These are phyloP conservation scores for Trachythela sp. DNA, from an alignment of 64 coral and sea anemone species.

Conservation along the genomic window DNA sequence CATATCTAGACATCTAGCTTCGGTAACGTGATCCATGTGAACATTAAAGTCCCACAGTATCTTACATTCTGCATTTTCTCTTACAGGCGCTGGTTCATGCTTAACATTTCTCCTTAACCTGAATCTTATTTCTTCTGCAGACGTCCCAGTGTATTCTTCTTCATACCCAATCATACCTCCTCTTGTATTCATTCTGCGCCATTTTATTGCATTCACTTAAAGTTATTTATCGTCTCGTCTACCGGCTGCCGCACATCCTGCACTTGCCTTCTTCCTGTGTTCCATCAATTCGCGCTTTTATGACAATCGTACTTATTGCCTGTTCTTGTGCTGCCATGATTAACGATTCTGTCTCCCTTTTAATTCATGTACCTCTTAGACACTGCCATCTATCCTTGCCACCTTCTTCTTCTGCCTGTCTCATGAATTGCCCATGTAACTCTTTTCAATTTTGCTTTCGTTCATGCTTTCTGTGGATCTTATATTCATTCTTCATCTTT, in stretches of 20 bases:
- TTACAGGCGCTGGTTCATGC: background rate
- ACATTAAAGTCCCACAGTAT: background rate
- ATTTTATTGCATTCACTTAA: constrained; percentile 31
- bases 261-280: background rate
- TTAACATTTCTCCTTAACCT: constrained; percentile 1
- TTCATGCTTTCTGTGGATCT: background rate
- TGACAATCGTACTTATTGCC: constrained; percentile 20
- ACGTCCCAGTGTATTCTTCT: constrained; percentile 23
- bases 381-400: constrained; percentile 32
- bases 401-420: background rate
- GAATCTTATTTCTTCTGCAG: constrained; percentile 12
- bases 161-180: constrained; percentile 27
- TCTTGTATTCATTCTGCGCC: constrained; percentile 42
- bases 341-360: constrained; percentile 27
- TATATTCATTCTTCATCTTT: background rate
- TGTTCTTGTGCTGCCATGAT: constrained; percentile 46
- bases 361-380: constrained; percentile 2
- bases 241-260: constrained; percentile 23
- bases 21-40: too few relatives aligned
- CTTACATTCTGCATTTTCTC: background rate
- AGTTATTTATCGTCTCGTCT: constrained; percentile 23
- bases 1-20: too few relatives aligned
- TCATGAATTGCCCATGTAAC: constrained; percentile 7
- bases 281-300: constrained; percentile 19
- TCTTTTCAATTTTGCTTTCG: constrained; percentile 10